Evolutionary conservation across 2,797 vertebrate species (phyloP).

Genomic region (Artibeus lituratus): DNA sequence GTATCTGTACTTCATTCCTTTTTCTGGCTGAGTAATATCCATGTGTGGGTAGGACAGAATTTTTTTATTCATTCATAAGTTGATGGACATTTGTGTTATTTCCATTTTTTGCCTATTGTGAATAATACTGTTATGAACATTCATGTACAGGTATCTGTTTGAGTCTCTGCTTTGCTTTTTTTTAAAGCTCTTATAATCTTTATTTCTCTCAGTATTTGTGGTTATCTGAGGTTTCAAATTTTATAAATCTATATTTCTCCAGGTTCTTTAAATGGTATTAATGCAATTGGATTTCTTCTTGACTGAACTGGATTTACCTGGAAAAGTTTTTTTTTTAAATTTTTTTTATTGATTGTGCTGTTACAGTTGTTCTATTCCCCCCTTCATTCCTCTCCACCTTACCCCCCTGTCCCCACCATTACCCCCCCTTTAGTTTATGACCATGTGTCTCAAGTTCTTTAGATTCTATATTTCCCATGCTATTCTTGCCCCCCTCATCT

Average conservation of each 20-base stretch:
- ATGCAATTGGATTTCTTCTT: not conserved
- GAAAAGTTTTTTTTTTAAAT: not conserved
- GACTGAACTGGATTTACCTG: not conserved
- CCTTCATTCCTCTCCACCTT: too few species aligned
- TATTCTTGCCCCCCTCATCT: too few species aligned
- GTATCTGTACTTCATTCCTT: not conserved
- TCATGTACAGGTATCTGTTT: not conserved
- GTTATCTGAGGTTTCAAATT: not conserved
- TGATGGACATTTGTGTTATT: not conserved
- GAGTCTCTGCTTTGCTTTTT: not conserved
- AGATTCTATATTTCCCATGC: too few species aligned
- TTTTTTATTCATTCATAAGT: not conserved
- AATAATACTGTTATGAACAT: not conserved
- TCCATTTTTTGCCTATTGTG: not conserved
- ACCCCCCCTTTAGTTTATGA: too few species aligned
- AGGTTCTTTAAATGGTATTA: not conserved
- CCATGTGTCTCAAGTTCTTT: too few species aligned
- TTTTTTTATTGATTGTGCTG: too few species aligned
- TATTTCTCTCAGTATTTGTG: not conserved
- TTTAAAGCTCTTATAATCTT: not conserved
- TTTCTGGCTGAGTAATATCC: not conserved
- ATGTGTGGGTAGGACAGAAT: not conserved
- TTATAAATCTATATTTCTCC: not conserved
- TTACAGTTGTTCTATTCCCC: too few species aligned
- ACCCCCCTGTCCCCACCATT: too few species aligned